Percentiles rank a stretch among this genome's conserved stretches.
Evolutionary conservation across 2,113 vertebrate species (phyloP).

Genomic region (Amazona guildingii): DNA sequence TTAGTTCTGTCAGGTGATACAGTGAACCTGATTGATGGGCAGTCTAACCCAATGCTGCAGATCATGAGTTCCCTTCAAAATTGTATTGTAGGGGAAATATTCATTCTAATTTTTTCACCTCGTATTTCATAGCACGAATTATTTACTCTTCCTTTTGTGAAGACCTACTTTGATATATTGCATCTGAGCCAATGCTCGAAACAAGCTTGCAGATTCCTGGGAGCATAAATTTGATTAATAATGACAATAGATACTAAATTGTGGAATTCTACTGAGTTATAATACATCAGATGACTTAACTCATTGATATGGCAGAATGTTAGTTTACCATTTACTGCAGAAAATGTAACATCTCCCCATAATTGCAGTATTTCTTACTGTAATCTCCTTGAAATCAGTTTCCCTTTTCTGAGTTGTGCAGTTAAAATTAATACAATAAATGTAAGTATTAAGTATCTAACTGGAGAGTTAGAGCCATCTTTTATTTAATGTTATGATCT

Average conservation of each 20-base stretch:
- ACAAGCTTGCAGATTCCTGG: neutral
- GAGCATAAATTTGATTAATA: constrained; percentile 2
- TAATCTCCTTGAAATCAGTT: neutral
- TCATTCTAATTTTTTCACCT: neutral
- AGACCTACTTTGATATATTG: neutral
- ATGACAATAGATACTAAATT: neutral
- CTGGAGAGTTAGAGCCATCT: neutral
- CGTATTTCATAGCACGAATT: neutral
- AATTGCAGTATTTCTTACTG: neutral
- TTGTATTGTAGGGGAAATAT: neutral
- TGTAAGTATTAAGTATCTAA: constrained; percentile 21
- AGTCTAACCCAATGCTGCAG: neutral
- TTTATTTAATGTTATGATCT: neutral
- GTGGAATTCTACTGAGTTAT: neutral
- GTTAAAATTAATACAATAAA: constrained; percentile 19
- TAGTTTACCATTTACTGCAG: neutral
- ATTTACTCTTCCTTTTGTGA: neutral
- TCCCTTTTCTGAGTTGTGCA: neutral
- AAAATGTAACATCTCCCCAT: neutral
- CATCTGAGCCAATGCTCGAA: neutral
- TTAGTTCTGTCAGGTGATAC: neutral
- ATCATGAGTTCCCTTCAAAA: neutral
- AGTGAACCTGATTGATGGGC: neutral
- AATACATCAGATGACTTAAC: neutral
- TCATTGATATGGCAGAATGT: neutral